Evolutionary conservation across 2,797 vertebrate species (phyloP), one percentile per base, ranked within the genome.

Genomic region (Microhierax caerulescens): DNA sequence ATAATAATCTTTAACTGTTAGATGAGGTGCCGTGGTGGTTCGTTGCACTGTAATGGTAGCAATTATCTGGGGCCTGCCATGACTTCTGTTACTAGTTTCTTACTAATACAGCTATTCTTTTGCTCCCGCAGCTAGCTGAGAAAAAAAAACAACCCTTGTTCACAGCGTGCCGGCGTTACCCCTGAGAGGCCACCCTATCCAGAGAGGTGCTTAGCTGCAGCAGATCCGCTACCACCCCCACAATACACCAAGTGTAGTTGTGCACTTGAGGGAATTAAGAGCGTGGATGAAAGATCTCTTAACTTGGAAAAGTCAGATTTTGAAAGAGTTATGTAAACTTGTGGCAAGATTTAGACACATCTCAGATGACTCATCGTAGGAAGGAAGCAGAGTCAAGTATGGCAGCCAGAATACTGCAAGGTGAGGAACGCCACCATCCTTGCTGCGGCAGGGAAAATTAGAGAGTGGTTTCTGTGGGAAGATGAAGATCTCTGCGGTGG

Each of bases 141-240:
- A 18, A 70, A 28, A 20, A 72, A 2, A 9, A 22, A 72, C 30
- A 22, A 72, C 30, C 32, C 43, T 36, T 32, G 24, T 36, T 84
- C n/a, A 3, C 18, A 25, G 32, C 69, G 36, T 68, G 68, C 69
- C 43, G 7, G 47, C 8, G 2, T 32, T 86, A 54, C n/a, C 95
- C 83, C 43, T 85, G 59, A 94, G 82, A 84, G 79, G 91, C 91
- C 95, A 79, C 77, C 74, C 36, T 67, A 3, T 7, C 19, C 85
- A 23, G 88, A 39, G 68, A 5, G 23, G 51, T 41, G 47, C 50
- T 34, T 28, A 19, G 53, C 51, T 50, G 17, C 13, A 2, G 13
- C 43, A 8, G 41, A 60, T 41, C 67, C 1, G 0, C 72, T 22
- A 4, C 7, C 21, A 8, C 63, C 56, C 21, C 10, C 7, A 5